Evolutionary conservation across 2,113 vertebrate species (phyloP).

Genomic region (Prolemur simus): DNA sequence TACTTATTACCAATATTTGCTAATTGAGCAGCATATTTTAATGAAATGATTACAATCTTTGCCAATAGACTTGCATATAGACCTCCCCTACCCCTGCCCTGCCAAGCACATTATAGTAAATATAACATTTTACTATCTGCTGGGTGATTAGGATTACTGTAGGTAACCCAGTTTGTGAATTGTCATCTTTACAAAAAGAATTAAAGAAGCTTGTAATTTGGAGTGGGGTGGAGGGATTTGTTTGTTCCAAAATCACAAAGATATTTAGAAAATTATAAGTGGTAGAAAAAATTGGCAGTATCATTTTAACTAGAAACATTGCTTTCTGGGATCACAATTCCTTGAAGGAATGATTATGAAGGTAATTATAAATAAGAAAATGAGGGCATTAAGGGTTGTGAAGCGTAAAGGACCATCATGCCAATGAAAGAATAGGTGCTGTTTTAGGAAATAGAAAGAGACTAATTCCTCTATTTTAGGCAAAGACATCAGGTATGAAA

Average conservation of each 20-base stretch:
- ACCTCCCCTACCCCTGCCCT: neutral
- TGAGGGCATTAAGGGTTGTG: neutral
- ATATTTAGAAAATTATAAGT: neutral
- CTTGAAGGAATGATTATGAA: neutral
- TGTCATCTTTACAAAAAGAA: slow-evolving; percentile 66
- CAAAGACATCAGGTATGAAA: neutral
- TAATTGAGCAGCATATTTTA: slow-evolving; percentile 75
- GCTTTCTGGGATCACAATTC: neutral
- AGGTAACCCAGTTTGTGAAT: slow-evolving; percentile 63
- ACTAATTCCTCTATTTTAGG: neutral
- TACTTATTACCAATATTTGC: slow-evolving; percentile 78
- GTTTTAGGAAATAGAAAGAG: neutral
- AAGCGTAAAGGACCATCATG: neutral
- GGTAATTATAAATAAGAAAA: neutral
- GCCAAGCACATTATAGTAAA: slow-evolving; percentile 65
- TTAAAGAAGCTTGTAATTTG: neutral
- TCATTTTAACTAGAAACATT: neutral
- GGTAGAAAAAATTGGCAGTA: neutral
- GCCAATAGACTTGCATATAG: slow-evolving; percentile 70
- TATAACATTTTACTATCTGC: slow-evolving; percentile 69
- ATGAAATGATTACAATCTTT: slow-evolving; percentile 75
- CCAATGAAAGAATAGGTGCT: neutral
- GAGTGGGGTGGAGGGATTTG: neutral
- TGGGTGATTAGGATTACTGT: slow-evolving; percentile 69
- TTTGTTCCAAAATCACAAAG: neutral